phyloP scores from a whole-genome alignment of 2,888 invertebrate species.

The Drosophila lacicola region DNA sequence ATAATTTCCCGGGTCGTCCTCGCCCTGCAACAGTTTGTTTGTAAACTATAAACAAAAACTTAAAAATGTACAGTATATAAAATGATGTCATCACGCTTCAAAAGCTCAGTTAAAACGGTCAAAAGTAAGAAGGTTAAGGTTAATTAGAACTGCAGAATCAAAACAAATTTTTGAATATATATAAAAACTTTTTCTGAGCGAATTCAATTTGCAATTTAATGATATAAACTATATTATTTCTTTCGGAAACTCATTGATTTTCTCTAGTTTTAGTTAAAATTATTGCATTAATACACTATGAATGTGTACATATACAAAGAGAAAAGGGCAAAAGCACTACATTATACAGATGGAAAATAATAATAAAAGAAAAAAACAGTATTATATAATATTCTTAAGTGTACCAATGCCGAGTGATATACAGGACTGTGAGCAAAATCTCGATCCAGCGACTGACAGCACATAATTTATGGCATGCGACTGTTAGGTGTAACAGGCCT shows the following conservation, averaged over 20 bases:
- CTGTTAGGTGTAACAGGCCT: constrained; percentile 28
- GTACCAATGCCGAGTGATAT: constrained; percentile 22
- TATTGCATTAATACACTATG: constrained; percentile 26
- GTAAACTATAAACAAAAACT: constrained; percentile 40
- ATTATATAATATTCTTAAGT: constrained; percentile 18
- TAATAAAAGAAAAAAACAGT: constrained; percentile 11
- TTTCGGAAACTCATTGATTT: too few species aligned
- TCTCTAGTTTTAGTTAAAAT: neutral
- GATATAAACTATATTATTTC: too few species aligned
- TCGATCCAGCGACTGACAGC: constrained; percentile 38
- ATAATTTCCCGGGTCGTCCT: constrained; percentile 26
- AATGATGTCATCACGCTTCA: constrained; percentile 32
- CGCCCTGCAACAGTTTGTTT: constrained; percentile 33
- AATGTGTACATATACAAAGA: constrained; percentile 22
- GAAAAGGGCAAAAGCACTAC: constrained; percentile 19
- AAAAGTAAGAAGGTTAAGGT: constrained; percentile 13
- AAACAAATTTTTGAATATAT: too few species aligned
- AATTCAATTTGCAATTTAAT: too few species aligned
- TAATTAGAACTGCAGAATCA: constrained; percentile 17
- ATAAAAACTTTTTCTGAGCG: too few species aligned
- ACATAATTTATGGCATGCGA: constrained; percentile 49
- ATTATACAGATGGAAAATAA: constrained; percentile 38
- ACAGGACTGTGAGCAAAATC: constrained; percentile 1
- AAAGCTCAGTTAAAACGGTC: constrained; percentile 27
- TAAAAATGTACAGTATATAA: constrained; percentile 8